phyloP scores from a whole-genome alignment of 2,888 invertebrate species.

The Napeogenes inachia region DNA sequence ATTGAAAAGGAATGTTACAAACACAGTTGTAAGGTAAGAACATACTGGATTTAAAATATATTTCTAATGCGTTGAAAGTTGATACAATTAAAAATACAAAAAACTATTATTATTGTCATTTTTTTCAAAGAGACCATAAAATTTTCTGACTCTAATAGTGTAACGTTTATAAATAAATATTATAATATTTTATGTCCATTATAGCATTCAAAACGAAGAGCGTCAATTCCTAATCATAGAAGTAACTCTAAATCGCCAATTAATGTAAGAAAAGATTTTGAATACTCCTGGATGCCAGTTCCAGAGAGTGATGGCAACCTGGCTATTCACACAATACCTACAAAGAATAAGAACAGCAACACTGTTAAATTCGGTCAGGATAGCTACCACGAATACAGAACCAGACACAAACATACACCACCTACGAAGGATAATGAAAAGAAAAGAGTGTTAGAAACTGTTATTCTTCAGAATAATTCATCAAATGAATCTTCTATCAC shows the following conservation, averaged over 20 bases:
- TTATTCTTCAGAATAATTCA: slow-evolving; percentile 41
- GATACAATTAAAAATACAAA: too few species aligned
- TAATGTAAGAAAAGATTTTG: slow-evolving; percentile 43
- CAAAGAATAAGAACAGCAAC: slow-evolving; percentile 48
- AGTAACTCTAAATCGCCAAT: slow-evolving; percentile 44
- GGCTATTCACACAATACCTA: slow-evolving; percentile 61
- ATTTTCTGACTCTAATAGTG: too few species aligned
- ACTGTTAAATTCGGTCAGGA: slow-evolving; percentile 64
- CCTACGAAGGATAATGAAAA: slow-evolving; percentile 54
- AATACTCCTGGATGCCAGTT: slow-evolving; percentile 72
- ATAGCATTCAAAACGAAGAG: slow-evolving; percentile 41
- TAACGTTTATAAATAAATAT: neutral
- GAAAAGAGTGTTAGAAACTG: slow-evolving; percentile 42
- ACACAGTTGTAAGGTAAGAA: slow-evolving; percentile 44
- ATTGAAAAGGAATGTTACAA: slow-evolving; percentile 56
- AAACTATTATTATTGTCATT: too few species aligned
- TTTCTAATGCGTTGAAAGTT: too few species aligned
- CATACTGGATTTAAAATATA: too few species aligned
- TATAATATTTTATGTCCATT: slow-evolving; percentile 23
- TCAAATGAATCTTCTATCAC: slow-evolving; percentile 38
- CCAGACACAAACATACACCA: slow-evolving; percentile 67
- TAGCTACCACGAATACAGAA: slow-evolving; percentile 68
- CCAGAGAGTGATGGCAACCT: slow-evolving; percentile 62
- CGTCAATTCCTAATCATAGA: slow-evolving; percentile 18
- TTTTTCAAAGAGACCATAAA: too few species aligned